Base-by-base conservation (phyloP, 1,140 invertebrate genomes). In the Adelges cooleyi region DNA sequence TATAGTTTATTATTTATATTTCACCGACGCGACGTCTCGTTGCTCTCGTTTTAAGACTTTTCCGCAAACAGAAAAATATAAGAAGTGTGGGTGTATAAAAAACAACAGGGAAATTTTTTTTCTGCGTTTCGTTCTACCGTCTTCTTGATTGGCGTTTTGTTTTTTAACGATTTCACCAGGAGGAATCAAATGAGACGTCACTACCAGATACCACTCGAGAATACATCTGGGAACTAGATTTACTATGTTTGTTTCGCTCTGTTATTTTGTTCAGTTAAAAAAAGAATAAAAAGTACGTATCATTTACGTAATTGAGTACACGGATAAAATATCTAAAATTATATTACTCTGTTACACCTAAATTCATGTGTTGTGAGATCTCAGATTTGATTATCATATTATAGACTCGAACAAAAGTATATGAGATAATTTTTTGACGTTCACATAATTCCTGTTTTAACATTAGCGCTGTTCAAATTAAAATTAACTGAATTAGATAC, bases 181-280 rank as follows among this genome's bases (percentile, higher is more conserved):
- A 46, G 56, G 40, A 40, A 48, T 33, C 46, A 33, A 62, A 62
- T 33, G 56, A 62, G 56, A 62, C 44, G 56, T 62, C 56, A 62
- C 23, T 20, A 17, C 40, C 56, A 62, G 40, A 62, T n/a, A 29
- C 13, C 2, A 6, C 53, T 9, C 22, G n/a, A 51, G 25, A 62
- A 62, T 46, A 62, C 38, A 48, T 62, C 42, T 25, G 3, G 22
- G 56, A 18, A 46, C 42, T 62, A 46, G 10, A 33, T 33, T 33
- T 48, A 33, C 46, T 62, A 27, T 18, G 40, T 62, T 62, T 48
- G 56, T 62, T 62, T 48, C 33, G 20, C 27, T 36, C 56, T 2
- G 15, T 17, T n/a, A 6, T 33, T 33, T 33, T 29, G 40, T 62
- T 62, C 56, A 46, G 46, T 46, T 46, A 46, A 62, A 62, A 46